Base-by-base conservation (phyloP, 1,140 invertebrate genomes). In the Rhopalosiphum maidis region DNA sequence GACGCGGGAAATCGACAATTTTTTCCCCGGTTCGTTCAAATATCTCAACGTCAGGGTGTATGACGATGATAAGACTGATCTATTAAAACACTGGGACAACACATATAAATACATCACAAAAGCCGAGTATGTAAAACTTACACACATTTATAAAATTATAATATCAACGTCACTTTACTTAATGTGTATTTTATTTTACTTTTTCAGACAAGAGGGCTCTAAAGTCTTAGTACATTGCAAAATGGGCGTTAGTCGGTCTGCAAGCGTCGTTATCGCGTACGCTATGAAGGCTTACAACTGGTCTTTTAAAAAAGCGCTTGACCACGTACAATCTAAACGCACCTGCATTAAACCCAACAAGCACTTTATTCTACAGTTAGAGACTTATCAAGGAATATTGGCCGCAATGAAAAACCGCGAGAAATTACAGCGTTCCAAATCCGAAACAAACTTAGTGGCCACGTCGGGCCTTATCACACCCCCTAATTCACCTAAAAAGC, bases 191-290 rank as follows among this genome's bases (percentile, higher is more conserved):
- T 90, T 90, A 51, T 90, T 93, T 90, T 51, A 51, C 91, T 93
- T 94, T 93, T 95, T 95, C 95, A 97, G 96, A 95, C 97, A 98
- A 94, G 97, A 98, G 94, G 97, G 98, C 35, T 98, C 97, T 23
- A 98, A 99, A 95, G 98, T 99, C 43, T 95, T 99, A 91, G 99
- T 99, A 51, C 99, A 99, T 95, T 99, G 99, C 95, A 99, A 99
- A 96, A 99, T 99, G 98, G 99, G 99, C 15, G 98, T 99, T n/a
- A 99, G 98, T 95, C 96, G 98, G 88, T 99, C 99, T 8, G 99
- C 99, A 4, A 99, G 99, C 1, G 99, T 99, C 25, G 99, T 99
- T 18, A 99, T 99, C 94, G 99, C 99, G 0, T 99, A 99, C 95
- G 97, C 98, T 9, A 99, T 99, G 99, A 99, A 99, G 95, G 98